Conservation (phyloP, 2,888 invertebrate genomes). For the Netelia virgata region DNA sequence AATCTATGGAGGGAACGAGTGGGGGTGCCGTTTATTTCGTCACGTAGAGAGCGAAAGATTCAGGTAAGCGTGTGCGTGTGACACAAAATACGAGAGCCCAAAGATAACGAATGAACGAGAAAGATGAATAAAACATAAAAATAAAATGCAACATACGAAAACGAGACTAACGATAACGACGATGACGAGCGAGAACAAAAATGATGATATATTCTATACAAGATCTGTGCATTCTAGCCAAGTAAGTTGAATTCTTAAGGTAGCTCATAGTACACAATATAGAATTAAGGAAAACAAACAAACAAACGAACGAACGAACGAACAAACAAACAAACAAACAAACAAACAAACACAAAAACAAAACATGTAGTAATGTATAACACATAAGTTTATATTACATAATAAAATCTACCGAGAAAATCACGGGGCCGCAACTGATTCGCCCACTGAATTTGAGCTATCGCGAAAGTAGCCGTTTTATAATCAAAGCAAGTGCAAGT, state of each 20-base stretch:
- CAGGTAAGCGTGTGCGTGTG: conserved; percentile 24
- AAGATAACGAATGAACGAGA: conserved; percentile 14
- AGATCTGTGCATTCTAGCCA: conserved; percentile 82
- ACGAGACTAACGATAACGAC: conserved; percentile 50
- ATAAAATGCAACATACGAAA: conserved; percentile 41
- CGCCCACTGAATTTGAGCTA: no score
- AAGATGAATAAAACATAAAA: conserved; percentile 21
- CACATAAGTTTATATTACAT: conserved; percentile 84
- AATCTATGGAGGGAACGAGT: conserved; percentile 4
- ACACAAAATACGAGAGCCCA: conserved; percentile 30
- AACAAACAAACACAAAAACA: conserved; percentile 61
- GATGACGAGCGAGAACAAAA: conserved; percentile 47
- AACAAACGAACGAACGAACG: conserved; percentile 12
- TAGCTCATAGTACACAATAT: conserved; percentile 78
- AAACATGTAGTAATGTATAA: conserved; percentile 83
- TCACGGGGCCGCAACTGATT: not conserved
- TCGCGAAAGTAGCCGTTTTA: no score
- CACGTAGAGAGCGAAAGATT: conserved; percentile 45
- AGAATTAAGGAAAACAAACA: conserved; percentile 69
- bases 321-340: conserved; percentile 18
- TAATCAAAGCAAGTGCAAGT: no score
- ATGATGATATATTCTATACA: conserved; percentile 80
- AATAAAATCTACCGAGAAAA: conserved; percentile 83
- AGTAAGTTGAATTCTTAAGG: conserved; percentile 78
- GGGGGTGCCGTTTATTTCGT: conserved; percentile 50